phyloP scores from a whole-genome alignment of 2,113 vertebrate species.

The Antigone vipio region DNA sequence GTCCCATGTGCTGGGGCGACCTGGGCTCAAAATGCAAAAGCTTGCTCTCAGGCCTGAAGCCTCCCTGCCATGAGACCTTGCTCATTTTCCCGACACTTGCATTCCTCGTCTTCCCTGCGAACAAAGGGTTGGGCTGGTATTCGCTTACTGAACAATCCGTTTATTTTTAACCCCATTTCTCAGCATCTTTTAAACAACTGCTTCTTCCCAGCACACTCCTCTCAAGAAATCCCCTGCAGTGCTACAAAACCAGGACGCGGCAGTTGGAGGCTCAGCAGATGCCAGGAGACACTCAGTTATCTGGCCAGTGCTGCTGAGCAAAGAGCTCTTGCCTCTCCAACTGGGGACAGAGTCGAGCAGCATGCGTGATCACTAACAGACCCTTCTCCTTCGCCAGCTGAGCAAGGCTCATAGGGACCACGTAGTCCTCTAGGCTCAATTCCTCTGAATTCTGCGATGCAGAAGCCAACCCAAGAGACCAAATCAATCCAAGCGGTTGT shows the following conservation, averaged over 20 bases:
- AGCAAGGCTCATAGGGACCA: neutral
- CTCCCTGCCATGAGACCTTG: neutral
- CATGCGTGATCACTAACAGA: neutral
- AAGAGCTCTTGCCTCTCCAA: neutral
- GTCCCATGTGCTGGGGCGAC: neutral
- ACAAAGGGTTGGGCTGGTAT: neutral
- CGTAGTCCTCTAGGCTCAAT: rapidly evolving
- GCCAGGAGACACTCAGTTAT: neutral
- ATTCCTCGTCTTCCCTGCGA: neutral
- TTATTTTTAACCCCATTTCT: constrained; percentile 37
- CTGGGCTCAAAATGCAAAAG: neutral
- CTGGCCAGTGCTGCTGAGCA: neutral
- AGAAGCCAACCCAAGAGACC: neutral
- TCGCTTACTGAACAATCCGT: neutral
- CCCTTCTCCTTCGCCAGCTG: neutral
- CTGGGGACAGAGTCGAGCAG: neutral
- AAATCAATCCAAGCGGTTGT: neutral
- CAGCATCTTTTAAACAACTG: neutral
- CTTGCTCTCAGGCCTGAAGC: neutral
- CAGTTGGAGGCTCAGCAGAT: neutral
- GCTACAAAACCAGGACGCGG: neutral
- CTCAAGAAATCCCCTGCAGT: neutral
- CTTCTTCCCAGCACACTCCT: constrained; percentile 10
- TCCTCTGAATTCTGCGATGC: neutral
- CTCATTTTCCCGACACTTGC: neutral